Base-by-base conservation (phyloP, 2,797 vertebrate genomes). In the Coilia nasus region DNA sequence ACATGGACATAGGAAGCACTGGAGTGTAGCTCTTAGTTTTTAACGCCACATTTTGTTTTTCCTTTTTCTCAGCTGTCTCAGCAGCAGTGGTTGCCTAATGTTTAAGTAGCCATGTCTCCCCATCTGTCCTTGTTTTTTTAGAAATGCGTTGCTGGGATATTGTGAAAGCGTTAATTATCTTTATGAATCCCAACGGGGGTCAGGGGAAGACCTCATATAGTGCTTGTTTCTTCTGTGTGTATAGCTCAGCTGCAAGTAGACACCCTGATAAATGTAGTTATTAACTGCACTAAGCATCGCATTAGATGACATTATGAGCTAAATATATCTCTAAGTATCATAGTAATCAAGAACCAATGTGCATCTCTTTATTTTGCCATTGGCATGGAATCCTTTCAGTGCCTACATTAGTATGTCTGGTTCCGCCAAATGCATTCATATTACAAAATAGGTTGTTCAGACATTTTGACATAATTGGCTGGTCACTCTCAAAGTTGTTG, bases 111-210 rank as follows among this genome's bases (percentile, higher is more conserved):
- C 19, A 9, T 21, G 7, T 78, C 31, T 78, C 17, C 71, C 35
- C 41, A 1, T 44, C 35, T 41, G 71, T 44, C 31, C 35, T 21
- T 21, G 15, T 21, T 78, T 44, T 44, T 44, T 78, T 17, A 78
- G 44, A 21, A 78, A 78, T 78, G 71, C 21, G 17, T 21, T 54
- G 50, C 14, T 78, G 71, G 71, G 9, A 78, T 78, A 78, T 44
- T 78, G 71, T 78, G 35, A 78, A 78, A 19, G 71, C 44, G 35
- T 78, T 78, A 78, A 78, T 78, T 78, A 78, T 78, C 71, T 19
- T 41, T 21, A 78, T 35, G 35, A 44, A 19, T 78, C 71, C 71
- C 71, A 44, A 21, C 21, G 31, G 31, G 67, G 67, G 35, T 44
- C 71, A 44, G 31, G 41, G 71, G 71, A 19, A 21, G 17, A 7